Evolutionary conservation across 2,888 invertebrate genomes (phyloP), one percentile per base, ranked within the genome.

Genomic region (Tortrix viridana): DNA sequence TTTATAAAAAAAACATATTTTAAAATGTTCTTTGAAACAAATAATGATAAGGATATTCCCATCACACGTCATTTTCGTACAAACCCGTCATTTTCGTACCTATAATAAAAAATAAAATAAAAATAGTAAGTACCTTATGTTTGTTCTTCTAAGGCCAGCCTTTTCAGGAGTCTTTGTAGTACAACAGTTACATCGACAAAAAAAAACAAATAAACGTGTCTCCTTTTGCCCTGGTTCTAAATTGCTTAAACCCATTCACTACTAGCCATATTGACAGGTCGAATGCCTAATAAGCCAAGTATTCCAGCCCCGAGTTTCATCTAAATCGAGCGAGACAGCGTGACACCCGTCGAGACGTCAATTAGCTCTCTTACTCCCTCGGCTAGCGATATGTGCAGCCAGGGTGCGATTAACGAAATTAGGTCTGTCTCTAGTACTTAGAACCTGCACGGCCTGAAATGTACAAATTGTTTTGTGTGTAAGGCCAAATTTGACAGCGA

Each of bases 281-380:
- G 38, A 57, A 57, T 50, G 37, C 23, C 50, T 23, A 37, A 50
- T 57, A 52, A 62, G 50, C 50, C 50, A 57, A 56, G 56, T 62
- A 56, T 62, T 62, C 56, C 56, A 37, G 50, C 44, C 44, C 43
- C 49, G 44, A 56, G 57, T 57, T 65, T 67, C 65, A 71, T 71
- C 66, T 71, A 73, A 73, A 74, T 77, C 73, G 68, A 67, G 64
- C 37, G 68, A 67, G 71, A 71, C 78, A 81, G 80, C 82, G 80
- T 84, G 82, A 79, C 82, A 80, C 79, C 76, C 76, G 74, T 85
- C 80, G 71, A 69, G 77, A 71, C 72, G 84, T 81, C 85, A 84
- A 85, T 85, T 85, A 85, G 74, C 60, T 62, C 41, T 52, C 66
- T 50, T 65, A 59, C 53, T 23, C 58, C 43, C 59, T 26, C 46